Percentiles rank a stretch among this genome's conserved stretches.
Evolutionary conservation across 2,888 invertebrate genomes (phyloP).

Genomic region (Xestia sexstrigata): DNA sequence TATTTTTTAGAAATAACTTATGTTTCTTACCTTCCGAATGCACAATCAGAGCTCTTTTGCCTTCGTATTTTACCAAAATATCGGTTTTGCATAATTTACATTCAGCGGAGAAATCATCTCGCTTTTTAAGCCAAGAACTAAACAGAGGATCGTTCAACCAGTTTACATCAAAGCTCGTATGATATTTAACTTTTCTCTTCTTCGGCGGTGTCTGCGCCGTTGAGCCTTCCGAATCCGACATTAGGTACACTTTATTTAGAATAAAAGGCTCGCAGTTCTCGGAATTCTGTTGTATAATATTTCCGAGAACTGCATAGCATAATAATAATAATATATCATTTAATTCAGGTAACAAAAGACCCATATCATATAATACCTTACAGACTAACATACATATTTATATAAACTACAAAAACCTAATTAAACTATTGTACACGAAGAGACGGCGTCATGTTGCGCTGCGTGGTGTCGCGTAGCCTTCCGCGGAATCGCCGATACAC

Average conservation of each 20-base stretch:
- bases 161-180: neutral
- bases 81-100: conserved; percentile 16
- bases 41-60: conserved; percentile 11
- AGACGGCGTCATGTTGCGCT: too few relatives aligned
- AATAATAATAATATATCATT: too few relatives aligned
- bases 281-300: too few relatives aligned
- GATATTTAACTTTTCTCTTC: conserved; percentile 3
- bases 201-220: neutral
- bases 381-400: too few relatives aligned
- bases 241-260: neutral
- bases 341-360: too few relatives aligned
- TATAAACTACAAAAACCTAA: too few relatives aligned
- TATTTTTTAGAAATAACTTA: conserved; percentile 1
- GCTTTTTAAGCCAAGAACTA: conserved; percentile 15
- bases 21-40: conserved; percentile 1
- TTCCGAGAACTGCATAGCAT: too few relatives aligned
- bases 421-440: too few relatives aligned
- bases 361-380: too few relatives aligned
- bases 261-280: too few relatives aligned
- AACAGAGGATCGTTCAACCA: conserved; percentile 19
- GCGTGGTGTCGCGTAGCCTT: too few relatives aligned
- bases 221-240: conserved; percentile 4
- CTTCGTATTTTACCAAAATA: conserved; percentile 8
- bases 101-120: conserved; percentile 9
- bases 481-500: too few relatives aligned